phyloP scores from a whole-genome alignment of 2,797 vertebrate species.

The Leptoclinus maculatus region DNA sequence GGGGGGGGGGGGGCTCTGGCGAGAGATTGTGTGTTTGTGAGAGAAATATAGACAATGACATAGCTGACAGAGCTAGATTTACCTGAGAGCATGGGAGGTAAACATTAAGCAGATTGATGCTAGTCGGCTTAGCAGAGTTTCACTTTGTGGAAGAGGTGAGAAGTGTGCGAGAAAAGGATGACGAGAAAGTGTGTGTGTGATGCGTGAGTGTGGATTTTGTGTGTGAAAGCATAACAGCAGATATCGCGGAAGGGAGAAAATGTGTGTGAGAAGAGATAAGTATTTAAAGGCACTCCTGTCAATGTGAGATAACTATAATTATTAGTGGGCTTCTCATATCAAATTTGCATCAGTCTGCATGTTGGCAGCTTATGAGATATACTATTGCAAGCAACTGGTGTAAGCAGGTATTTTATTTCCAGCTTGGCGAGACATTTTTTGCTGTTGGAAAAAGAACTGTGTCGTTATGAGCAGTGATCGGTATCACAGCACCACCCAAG shows the following conservation, averaged over 20 bases:
- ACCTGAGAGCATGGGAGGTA: conserved; percentile 5
- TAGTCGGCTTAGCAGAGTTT: not conserved
- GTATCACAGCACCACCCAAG: conserved; percentile 8
- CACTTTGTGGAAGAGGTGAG: not conserved
- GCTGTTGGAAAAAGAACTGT: not conserved
- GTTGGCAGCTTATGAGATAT: not conserved
- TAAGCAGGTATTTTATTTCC: not conserved
- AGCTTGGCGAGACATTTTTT: conserved; percentile 4
- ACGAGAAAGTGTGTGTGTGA: not conserved
- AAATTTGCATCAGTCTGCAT: conserved; percentile 10
- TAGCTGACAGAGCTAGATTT: conserved; percentile 11
- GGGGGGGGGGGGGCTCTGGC: not conserved
- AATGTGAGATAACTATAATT: conserved; percentile 2
- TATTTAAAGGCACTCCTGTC: conserved; percentile 5
- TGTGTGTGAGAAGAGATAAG: not conserved
- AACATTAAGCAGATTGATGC: conserved; percentile 9
- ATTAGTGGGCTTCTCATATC: not conserved
- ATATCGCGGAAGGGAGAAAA: not conserved
- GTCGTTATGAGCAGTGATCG: conserved; percentile 12
- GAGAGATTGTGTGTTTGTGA: conserved; percentile 25
- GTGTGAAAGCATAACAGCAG: conserved; percentile 10
- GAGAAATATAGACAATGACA: conserved; percentile 13
- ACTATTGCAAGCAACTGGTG: not conserved
- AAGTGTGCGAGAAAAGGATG: conserved; percentile 21
- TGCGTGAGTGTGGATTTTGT: conserved; percentile 7